These are phyloP conservation scores for Bungarus multicinctus DNA, from an alignment of 2,113 vertebrate genomes.

Conservation along the genomic window DNA sequence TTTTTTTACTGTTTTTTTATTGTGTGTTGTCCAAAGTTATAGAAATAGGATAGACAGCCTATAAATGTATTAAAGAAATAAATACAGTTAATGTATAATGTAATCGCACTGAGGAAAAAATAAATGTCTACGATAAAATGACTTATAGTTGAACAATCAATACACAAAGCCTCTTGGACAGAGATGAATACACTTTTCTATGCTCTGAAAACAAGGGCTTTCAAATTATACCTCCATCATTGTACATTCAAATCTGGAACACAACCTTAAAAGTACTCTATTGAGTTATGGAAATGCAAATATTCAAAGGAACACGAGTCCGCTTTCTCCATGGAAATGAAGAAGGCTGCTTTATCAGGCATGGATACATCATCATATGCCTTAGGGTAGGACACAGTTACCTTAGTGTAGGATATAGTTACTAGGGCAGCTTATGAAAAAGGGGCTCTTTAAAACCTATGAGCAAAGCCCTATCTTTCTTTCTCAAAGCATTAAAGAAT, in stretches of 20 bases:
- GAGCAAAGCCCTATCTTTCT: background rate
- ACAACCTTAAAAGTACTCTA: background rate
- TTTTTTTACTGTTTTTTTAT: background rate
- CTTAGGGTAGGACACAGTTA: background rate
- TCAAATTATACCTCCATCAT: background rate
- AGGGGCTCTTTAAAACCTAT: background rate
- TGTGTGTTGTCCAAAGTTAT: background rate
- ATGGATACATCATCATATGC: background rate
- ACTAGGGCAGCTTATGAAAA: background rate
- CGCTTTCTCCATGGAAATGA: background rate
- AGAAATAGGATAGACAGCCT: background rate
- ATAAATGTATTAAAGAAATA: background rate
- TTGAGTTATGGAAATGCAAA: background rate
- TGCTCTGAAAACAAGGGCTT: background rate
- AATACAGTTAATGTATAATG: background rate
- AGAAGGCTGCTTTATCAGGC: background rate
- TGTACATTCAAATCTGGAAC: background rate
- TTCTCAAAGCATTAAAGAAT: background rate
- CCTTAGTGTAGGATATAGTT: background rate
- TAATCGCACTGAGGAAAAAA: background rate
- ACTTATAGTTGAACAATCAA: background rate
- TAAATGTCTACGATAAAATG: background rate
- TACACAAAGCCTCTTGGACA: background rate
- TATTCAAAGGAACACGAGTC: background rate
- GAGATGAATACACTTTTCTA: background rate